phyloP scores from a whole-genome alignment of 2,888 invertebrate genomes.

The Calameuta pallipes region DNA sequence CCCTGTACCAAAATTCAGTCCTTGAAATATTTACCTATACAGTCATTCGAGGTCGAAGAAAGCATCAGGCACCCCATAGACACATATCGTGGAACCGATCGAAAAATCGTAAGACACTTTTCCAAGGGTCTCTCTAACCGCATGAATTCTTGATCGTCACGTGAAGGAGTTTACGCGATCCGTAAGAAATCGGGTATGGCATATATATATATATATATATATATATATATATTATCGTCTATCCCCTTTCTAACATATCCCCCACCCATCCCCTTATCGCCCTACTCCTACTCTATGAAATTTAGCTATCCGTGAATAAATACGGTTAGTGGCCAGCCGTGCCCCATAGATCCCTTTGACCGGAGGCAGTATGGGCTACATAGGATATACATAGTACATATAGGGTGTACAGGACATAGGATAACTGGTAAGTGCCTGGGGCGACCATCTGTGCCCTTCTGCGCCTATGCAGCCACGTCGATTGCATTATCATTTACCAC shows the following conservation, averaged over 20 bases:
- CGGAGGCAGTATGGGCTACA: slow-evolving; percentile 44
- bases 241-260: not conserved
- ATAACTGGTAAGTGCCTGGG: slow-evolving; percentile 63
- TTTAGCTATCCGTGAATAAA: slow-evolving; percentile 63
- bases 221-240: not conserved
- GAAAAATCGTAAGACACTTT: not conserved
- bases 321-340: slow-evolving; percentile 61
- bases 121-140: not conserved
- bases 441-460: slow-evolving; percentile 65
- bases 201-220: not conserved
- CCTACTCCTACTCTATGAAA: slow-evolving; percentile 30
- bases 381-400: not conserved
- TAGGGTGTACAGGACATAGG: not conserved
- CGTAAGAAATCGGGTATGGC: not conserved
- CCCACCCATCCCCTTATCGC: not conserved
- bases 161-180: not conserved
- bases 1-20: not conserved
- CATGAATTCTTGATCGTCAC: not conserved
- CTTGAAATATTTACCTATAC: not conserved
- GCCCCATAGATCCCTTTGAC: slow-evolving; percentile 60
- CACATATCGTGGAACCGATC: not conserved
- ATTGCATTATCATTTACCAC: slow-evolving; percentile 61
- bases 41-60: not conserved
- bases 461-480: slow-evolving; percentile 58
- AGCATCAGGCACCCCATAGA: not conserved